Base-by-base conservation (phyloP, 2,888 invertebrate species). In the Dastarcus helophoroides region DNA sequence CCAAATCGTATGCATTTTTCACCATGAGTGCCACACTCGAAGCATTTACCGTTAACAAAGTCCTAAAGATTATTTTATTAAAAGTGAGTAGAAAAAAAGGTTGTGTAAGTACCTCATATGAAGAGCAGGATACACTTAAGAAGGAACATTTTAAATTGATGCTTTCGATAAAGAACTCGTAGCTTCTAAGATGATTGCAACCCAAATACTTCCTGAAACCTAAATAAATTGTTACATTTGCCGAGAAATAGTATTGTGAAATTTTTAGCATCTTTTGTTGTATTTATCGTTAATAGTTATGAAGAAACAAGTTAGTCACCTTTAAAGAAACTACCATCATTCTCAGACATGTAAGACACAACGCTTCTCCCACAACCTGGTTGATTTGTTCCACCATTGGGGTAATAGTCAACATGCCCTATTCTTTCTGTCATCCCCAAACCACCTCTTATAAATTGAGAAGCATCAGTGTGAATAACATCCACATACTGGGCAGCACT, bases 341-440 rank as follows among this genome's bases (percentile, higher is more conserved):
- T 73, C 30, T 69, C 64, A 33, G 70, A 69, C 40, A 81, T 73
- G 26, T 75, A 76, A 37, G 76, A 72, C 28, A 72, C 63, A 8
- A 80, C 65, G 67, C 71, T 56, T 40, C 65, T 63, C 32, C 60
- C 63, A 44, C 69, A 69, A 2, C 83, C 84, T 0, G 83, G 83
- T 53, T 83, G 90, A 35, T 76, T 72, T 4, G 75, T 70, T 0
- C 91, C 91, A 0, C 88, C 89, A 53, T 93, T 93, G 0, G 90
- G 89, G 55, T 79, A 93, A 61, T 89, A 91, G 58, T 93, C 93
- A 3, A 89, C 78, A 56, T 91, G 89, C 0, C 88, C 91, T 25
- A 84, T 74, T 0, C 80, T 70, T 48, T 85, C 82, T 4, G 74
- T 71, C 54, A 88, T 80, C 6, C 93, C 91, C 32, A 90, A 68